A percentile compares a stretch with the other conserved stretches of the same genome.
Evolutionary conservation across 1,140 invertebrate genomes (phyloP).

Genomic region (Tribolium madens): DNA sequence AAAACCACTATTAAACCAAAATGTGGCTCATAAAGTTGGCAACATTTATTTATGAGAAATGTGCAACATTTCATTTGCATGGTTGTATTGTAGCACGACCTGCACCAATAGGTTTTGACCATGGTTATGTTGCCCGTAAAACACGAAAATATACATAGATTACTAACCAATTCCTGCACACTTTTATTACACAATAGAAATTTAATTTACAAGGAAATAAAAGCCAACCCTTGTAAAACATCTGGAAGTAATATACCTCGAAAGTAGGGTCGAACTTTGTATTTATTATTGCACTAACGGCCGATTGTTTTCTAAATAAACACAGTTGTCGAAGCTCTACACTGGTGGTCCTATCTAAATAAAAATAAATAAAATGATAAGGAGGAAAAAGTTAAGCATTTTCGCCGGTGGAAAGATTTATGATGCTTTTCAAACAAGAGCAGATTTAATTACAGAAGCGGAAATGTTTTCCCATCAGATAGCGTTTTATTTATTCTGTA

Average conservation of each 20-base stretch:
- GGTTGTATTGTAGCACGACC: no score
- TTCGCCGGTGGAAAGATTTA: conserved; percentile 9
- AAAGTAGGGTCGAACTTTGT: conserved; percentile 11
- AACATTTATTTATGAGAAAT: conserved; percentile 19
- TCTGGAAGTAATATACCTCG: conserved; percentile 8
- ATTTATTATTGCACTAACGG: conserved; percentile 20
- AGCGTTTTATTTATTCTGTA: conserved; percentile 7
- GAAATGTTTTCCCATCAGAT: conserved; percentile 14
- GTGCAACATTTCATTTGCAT: conserved; percentile 29
- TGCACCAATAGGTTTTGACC: background rate
- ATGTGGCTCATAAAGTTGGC: conserved; percentile 23
- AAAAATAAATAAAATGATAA: conserved; percentile 1
- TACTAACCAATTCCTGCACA: background rate
- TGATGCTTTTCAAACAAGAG: background rate
- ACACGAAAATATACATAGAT: background rate
- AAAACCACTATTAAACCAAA: conserved; percentile 27
- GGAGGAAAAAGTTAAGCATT: conserved; percentile 20
- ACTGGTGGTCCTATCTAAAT: conserved; percentile 10
- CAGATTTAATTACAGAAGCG: conserved; percentile 16
- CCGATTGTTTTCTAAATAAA: conserved; percentile 28
- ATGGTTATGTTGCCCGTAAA: background rate
- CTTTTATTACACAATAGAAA: background rate
- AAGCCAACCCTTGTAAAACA: conserved; percentile 10
- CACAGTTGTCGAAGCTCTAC: background rate
- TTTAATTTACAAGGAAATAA: conserved; percentile 19